Base-by-base conservation (phyloP, 2,113 vertebrate species). In the Esox niger region DNA sequence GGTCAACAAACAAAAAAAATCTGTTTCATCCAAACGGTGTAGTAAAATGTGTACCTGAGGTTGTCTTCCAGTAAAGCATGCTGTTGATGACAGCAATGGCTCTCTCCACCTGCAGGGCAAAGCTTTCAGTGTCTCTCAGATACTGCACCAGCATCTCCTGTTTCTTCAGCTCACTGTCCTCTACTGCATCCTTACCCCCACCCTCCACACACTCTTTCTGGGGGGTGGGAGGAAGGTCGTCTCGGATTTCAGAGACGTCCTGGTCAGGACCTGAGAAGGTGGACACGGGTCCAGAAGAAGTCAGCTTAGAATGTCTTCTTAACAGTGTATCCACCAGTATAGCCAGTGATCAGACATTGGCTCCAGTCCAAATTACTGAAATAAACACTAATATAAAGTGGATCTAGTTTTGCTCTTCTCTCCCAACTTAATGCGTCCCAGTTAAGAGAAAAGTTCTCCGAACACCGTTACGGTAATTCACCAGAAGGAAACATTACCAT, bases 131-230 rank as follows among this genome's bases (percentile, higher is more conserved):
- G 20, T 99, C 95, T 69, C 80, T 93, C 68, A 99, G 86, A 74
- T 98, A 99, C 71, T 97, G 95, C 60, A 99, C 96, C 83, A 99
- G 57, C 94, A 96, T 94, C 84, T 96, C 92, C 83, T 98, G 97
- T 82, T 97, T 98, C 81, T 90, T 91, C 52, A 90, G 62, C 81
- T 97, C 90, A 7, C 75, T 82, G 9, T 89, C 89, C 15, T 81
- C 80, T 49, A 47, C 70, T 3, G 68, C 78, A 31, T 79, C 80
- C n/a, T 79, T 71, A 8, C 71, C 70, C 71, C 23, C 30, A 32
- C 75, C 61, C 0, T 2, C 58, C 70, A 1, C 21, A 8, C 71
- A 86, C 72, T 79, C 66, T 4, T 74, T 83, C 43, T 76, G 32
- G 2, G 75, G 76, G 60, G 64, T 78, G 1, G 74, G 61, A 13